Conservation (phyloP, 1,140 invertebrate species). For the Eulimnadia texana region DNA sequence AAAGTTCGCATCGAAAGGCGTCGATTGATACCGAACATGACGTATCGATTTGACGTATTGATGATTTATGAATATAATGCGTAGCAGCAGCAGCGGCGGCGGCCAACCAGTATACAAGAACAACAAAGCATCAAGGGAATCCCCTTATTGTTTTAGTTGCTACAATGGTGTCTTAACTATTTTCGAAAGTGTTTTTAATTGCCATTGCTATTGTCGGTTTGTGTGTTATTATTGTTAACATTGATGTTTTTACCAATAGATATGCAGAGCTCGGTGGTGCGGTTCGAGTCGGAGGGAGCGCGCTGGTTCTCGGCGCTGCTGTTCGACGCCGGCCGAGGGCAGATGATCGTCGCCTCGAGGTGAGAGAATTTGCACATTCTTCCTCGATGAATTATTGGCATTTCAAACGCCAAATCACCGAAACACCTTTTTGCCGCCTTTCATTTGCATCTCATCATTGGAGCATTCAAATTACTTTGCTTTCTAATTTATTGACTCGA, state of each 20-base stretch:
- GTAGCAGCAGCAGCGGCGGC: not conserved
- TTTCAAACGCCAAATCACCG: not conserved
- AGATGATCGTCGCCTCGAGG: slow-evolving; percentile 5
- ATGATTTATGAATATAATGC: too few species aligned
- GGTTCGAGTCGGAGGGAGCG: not conserved
- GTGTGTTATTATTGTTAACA: not conserved
- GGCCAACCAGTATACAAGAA: not conserved
- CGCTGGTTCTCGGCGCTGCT: not conserved
- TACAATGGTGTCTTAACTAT: not conserved
- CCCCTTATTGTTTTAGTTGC: not conserved
- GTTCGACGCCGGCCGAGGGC: slow-evolving; percentile 6
- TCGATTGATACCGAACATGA: not conserved
- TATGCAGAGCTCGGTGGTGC: slow-evolving; percentile 5
- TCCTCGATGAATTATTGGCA: not conserved
- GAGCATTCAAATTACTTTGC: not conserved
- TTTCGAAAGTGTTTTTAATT: not conserved
- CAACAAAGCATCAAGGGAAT: not conserved
- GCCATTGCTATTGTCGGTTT: not conserved
- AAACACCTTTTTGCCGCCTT: not conserved
- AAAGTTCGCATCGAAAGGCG: not conserved
- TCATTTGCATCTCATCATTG: not conserved
- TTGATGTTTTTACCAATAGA: not conserved
- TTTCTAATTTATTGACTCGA: too few species aligned
- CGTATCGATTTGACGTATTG: not conserved
- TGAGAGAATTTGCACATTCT: not conserved